Conservation (phyloP, 2,113 vertebrate genomes). For the Corythornis cristatus region DNA sequence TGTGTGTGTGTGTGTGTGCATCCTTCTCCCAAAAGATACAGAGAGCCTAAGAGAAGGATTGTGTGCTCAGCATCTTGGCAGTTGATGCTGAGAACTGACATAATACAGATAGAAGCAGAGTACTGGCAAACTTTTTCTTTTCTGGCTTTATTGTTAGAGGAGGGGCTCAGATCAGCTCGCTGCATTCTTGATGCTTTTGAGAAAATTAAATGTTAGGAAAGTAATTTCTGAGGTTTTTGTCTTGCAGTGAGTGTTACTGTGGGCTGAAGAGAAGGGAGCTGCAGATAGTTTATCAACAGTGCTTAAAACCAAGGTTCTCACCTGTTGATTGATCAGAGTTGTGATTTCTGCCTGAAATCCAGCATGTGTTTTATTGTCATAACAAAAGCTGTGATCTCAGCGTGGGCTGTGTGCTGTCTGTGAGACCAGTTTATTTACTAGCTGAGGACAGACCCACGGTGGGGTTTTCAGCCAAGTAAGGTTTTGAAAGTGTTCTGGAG, state of each 20-base stretch:
- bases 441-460: not conserved
- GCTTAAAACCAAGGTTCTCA: not conserved
- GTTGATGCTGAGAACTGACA: not conserved
- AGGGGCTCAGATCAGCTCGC: not conserved
- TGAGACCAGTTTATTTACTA: not conserved
- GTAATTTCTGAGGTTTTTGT: not conserved
- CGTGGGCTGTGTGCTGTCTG: rapidly evolving
- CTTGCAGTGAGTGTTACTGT: not conserved
- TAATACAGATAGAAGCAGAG: not conserved
- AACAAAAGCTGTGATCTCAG: not conserved
- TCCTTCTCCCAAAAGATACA: slow-evolving; percentile 15
- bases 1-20: not conserved
- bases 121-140: rapidly evolving
- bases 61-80: not conserved
- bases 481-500: not conserved
- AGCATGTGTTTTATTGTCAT: not conserved
- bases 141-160: not conserved
- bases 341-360: not conserved
- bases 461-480: rapidly evolving
- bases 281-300: not conserved
- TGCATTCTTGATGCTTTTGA: not conserved
- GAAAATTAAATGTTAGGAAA: not conserved
- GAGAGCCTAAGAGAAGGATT: not conserved
- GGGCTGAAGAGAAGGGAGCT: not conserved
- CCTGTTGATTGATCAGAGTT: not conserved